These are phyloP conservation scores for Novumbra hubbsi DNA, from an alignment of 2,797 vertebrate genomes.

Conservation along the genomic window DNA sequence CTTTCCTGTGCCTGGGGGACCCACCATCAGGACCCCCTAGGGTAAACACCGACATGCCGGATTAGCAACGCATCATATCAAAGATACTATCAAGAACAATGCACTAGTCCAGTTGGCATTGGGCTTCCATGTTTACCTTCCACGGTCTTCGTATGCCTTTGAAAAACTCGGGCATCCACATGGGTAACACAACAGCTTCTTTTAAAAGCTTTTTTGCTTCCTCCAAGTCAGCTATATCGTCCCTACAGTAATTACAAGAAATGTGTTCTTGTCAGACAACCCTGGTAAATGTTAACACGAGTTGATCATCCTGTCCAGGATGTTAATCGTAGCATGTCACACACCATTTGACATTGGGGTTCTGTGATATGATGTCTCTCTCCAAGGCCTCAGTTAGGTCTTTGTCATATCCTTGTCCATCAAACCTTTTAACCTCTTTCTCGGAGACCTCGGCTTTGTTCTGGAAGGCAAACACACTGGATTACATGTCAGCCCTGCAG, in stretches of 20 bases:
- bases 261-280: background rate
- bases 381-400: slow-evolving; percentile 96
- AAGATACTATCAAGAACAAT: background rate
- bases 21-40: slow-evolving; percentile 97
- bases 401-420: slow-evolving; percentile 91
- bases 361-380: slow-evolving; percentile 97
- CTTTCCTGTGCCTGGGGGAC: slow-evolving; percentile 96
- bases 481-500: slow-evolving; percentile 5
- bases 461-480: slow-evolving; percentile 51
- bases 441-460: slow-evolving; percentile 81
- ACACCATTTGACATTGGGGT: slow-evolving; percentile 94
- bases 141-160: slow-evolving; percentile 95
- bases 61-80: background rate
- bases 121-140: slow-evolving; percentile 77
- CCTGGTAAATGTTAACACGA: background rate
- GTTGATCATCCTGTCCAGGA: background rate
- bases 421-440: slow-evolving; percentile 89
- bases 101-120: background rate
- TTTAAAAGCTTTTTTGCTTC: slow-evolving; percentile 95
- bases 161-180: slow-evolving; percentile 99
- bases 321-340: slow-evolving; percentile 21
- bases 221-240: slow-evolving; percentile 83
- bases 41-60: background rate
- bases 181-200: slow-evolving; percentile 93
- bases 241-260: background rate